phyloP scores from a whole-genome alignment of 2,113 vertebrate genomes.

The Forbesichthys papilliferus region DNA sequence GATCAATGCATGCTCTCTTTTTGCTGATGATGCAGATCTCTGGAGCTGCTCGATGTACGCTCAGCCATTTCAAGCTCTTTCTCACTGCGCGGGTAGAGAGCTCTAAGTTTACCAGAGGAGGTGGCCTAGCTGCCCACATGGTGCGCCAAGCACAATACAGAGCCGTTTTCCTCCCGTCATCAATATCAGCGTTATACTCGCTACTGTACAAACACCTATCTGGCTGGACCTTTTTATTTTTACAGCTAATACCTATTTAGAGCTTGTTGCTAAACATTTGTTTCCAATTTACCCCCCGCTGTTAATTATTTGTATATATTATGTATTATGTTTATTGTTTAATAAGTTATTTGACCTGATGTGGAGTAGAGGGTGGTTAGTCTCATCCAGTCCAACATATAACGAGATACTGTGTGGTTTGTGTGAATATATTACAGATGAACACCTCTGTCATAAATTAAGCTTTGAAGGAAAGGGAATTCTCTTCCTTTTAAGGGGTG shows the following conservation, averaged over 20 bases:
- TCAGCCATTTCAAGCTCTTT: slow-evolving; percentile 62
- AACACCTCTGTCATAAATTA: no score
- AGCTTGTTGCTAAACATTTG: no score
- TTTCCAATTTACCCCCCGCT: no score
- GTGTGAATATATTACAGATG: no score
- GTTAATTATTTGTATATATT: no score
- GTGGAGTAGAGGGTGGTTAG: no score
- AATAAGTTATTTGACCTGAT: no score
- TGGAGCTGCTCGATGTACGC: slow-evolving; percentile 39
- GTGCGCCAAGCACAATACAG: slow-evolving; percentile 50
- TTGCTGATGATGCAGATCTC: slow-evolving; percentile 36
- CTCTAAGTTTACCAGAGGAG: slow-evolving; percentile 43
- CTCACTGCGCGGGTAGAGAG: slow-evolving; percentile 50
- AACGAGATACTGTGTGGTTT: no score
- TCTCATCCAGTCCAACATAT: no score
- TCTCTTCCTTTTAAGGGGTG: no score
- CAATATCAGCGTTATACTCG: slow-evolving; percentile 33
- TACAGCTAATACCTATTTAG: background rate
- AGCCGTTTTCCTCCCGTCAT: slow-evolving; percentile 41
- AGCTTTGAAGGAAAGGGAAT: no score
- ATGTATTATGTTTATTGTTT: no score
- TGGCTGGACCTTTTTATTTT: slow-evolving; percentile 25
- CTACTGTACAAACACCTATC: slow-evolving; percentile 3
- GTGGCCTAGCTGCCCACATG: slow-evolving; percentile 38
- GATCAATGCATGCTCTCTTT: slow-evolving; percentile 28